Conservation (phyloP, 2,113 vertebrate species). For the Muntiacus muntjak region DNA sequence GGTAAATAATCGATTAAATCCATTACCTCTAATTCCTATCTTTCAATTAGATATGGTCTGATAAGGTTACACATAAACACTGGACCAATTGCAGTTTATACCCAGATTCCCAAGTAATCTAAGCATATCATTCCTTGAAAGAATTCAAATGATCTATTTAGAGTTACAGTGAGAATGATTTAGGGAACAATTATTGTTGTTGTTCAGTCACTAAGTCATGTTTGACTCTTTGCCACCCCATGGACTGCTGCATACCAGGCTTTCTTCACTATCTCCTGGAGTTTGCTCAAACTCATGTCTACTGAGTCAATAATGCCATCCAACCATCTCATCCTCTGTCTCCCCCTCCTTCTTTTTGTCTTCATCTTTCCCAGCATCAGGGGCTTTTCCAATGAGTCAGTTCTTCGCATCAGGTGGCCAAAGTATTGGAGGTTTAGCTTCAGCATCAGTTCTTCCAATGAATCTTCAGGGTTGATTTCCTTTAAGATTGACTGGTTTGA, state of each 20-base stretch:
- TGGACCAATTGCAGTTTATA: not conserved
- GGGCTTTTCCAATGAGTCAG: not conserved
- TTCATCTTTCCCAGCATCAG: not conserved
- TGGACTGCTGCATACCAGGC: not conserved
- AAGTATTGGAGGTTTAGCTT: not conserved
- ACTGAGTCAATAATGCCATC: not conserved
- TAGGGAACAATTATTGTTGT: not conserved
- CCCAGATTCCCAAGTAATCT: not conserved
- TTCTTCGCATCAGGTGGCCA: not conserved
- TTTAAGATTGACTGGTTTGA: not conserved
- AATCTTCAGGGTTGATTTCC: not conserved
- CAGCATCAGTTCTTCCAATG: not conserved
- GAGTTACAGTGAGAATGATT: not conserved
- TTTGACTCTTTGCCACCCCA: not conserved
- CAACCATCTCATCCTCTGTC: not conserved
- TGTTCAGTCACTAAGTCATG: fast-evolving
- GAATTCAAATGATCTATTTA: conserved; percentile 9
- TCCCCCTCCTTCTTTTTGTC: not conserved
- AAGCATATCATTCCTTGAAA: not conserved
- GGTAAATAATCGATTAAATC: conserved; percentile 36
- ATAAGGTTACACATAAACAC: conserved; percentile 12
- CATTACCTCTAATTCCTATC: conserved; percentile 36
- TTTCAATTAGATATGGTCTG: conserved; percentile 1
- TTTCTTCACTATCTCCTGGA: not conserved
- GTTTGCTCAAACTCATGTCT: not conserved